A percentile compares a stretch with the other conserved stretches of the same genome.
Conservation (phyloP, 2,888 invertebrate species). For the Macaria notata region DNA sequence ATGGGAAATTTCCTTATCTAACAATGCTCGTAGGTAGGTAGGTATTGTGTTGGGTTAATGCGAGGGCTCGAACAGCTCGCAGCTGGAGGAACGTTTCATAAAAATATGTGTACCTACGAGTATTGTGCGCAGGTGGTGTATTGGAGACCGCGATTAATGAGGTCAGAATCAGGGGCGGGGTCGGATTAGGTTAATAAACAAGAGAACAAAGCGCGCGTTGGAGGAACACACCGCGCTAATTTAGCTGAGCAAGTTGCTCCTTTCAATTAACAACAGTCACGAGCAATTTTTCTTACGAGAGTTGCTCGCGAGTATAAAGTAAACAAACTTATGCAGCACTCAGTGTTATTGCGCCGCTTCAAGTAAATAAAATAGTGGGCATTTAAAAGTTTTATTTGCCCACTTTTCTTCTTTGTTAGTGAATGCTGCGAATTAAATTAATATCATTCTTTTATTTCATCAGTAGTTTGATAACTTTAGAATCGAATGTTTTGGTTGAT, state of each 20-base stretch:
- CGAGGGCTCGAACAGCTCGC: constrained; percentile 2
- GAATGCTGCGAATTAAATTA: not conserved
- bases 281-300: constrained; percentile 47
- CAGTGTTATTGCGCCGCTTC: constrained; percentile 23
- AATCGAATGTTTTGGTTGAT: no score
- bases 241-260: constrained; percentile 49
- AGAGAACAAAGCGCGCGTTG: constrained; percentile 26
- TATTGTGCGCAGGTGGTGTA: constrained; percentile 26
- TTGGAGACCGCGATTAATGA: constrained; percentile 29
- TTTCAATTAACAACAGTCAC: constrained; percentile 58
- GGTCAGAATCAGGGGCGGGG: constrained; percentile 27
- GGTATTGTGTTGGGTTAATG: no score
- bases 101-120: constrained; percentile 23
- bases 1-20: constrained; percentile 12
- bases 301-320: constrained; percentile 32
- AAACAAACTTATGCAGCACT: constrained; percentile 36
- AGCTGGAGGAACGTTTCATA: constrained; percentile 28
- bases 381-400: constrained; percentile 9
- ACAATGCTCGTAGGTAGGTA: not conserved
- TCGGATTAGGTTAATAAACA: constrained; percentile 33
- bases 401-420: constrained; percentile 4
- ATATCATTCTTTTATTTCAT: not conserved
- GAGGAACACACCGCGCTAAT: constrained; percentile 39
- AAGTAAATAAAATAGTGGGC: constrained; percentile 9
- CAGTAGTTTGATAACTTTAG: no score